phyloP scores from a whole-genome alignment of 2,888 invertebrate species.

The Pomacea canaliculata region DNA sequence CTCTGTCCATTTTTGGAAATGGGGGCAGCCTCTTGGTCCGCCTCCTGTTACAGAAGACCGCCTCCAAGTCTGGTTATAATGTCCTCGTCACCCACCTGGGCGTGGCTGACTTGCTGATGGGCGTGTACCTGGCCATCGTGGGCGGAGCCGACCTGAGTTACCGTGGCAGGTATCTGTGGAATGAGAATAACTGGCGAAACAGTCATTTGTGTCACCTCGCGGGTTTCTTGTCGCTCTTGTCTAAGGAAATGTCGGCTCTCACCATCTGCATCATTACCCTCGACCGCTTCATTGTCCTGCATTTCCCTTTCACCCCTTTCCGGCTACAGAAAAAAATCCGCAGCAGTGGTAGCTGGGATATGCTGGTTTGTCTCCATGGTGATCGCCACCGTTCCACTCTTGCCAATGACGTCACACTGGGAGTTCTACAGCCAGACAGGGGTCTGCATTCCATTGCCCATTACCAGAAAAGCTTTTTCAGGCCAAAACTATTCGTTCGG shows the following conservation, averaged over 20 bases:
- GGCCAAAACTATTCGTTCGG: constrained; percentile 67
- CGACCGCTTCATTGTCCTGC: constrained; percentile 76
- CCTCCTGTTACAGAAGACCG: background rate
- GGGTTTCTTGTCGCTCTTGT: constrained; percentile 58
- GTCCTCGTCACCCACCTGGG: constrained; percentile 29
- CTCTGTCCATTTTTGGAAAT: constrained; percentile 17
- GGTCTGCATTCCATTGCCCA: constrained; percentile 65
- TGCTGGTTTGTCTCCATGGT: constrained; percentile 55
- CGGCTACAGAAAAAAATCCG: constrained; percentile 43
- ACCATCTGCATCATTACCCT: constrained; percentile 76
- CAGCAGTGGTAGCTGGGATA: constrained; percentile 40
- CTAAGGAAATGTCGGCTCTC: constrained; percentile 76
- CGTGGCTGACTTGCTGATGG: constrained; percentile 41
- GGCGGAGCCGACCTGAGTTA: constrained; percentile 43
- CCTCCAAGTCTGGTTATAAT: constrained; percentile 2
- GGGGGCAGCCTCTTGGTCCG: constrained; percentile 2
- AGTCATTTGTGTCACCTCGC: constrained; percentile 42
- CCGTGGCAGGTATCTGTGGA: constrained; percentile 43
- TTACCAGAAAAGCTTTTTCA: constrained; percentile 59
- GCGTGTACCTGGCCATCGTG: constrained; percentile 43
- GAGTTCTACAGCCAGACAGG: constrained; percentile 60
- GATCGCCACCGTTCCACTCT: constrained; percentile 59
- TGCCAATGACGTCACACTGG: constrained; percentile 37
- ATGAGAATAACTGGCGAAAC: constrained; percentile 43
- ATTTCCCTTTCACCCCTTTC: constrained; percentile 72